Conservation (phyloP, 2,888 invertebrate species). For the Alitta virens region DNA sequence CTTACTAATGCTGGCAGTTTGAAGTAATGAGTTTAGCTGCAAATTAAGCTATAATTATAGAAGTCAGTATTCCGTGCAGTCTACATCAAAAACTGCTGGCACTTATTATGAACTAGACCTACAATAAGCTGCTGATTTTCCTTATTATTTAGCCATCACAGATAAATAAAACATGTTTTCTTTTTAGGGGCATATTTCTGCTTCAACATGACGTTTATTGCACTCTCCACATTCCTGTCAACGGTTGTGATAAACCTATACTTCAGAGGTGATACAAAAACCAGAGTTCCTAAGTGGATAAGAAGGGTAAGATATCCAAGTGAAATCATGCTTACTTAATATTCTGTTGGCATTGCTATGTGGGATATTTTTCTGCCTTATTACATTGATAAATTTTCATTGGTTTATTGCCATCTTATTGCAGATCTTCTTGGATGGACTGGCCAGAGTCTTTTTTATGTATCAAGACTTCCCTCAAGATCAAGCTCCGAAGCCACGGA, state of each 20-base stretch:
- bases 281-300: constrained; percentile 45
- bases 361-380: too few species aligned
- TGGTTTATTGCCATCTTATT: neutral
- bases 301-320: constrained; percentile 41
- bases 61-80: too few species aligned
- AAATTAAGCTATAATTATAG: too few species aligned
- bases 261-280: constrained; percentile 50
- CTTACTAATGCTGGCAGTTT: too few species aligned
- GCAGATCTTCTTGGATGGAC: constrained; percentile 21
- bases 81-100: too few species aligned
- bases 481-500: constrained; percentile 5
- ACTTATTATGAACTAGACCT: too few species aligned
- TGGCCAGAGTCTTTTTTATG: constrained; percentile 26
- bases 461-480: constrained; percentile 11
- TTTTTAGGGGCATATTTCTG: constrained; percentile 57
- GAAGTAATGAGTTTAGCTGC: too few species aligned
- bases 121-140: too few species aligned
- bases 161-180: too few species aligned
- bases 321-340: neutral
- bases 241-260: constrained; percentile 56
- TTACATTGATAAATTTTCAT: too few species aligned
- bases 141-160: too few species aligned
- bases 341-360: too few species aligned
- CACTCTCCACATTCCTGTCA: constrained; percentile 55
- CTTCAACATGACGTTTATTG: constrained; percentile 57